These are phyloP conservation scores for Mastomys natalensis DNA, from an alignment of 2,113 vertebrate genomes.

Conservation along the genomic window DNA sequence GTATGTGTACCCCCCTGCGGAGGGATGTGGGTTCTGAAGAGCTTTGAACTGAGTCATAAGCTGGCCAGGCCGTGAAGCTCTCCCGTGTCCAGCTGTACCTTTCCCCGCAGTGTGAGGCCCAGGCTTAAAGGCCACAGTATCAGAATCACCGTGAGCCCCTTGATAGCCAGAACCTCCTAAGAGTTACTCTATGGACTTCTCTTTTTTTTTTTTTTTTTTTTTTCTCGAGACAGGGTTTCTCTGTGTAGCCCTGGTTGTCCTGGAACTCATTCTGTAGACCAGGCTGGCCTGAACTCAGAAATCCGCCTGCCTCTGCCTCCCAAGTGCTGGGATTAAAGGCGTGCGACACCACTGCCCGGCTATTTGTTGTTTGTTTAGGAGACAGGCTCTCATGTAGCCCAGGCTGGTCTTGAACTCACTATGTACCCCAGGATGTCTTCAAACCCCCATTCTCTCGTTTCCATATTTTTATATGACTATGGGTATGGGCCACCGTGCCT, in stretches of 20 bases:
- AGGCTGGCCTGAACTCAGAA: too few relatives aligned
- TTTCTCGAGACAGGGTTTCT: too few relatives aligned
- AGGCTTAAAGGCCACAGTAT: rapidly evolving
- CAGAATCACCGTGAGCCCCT: background rate
- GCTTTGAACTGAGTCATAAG: background rate
- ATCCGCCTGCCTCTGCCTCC: too few relatives aligned
- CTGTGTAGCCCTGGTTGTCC: too few relatives aligned
- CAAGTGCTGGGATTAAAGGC: too few relatives aligned
- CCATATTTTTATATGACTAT: background rate
- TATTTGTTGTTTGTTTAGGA: background rate
- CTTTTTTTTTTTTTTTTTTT: too few relatives aligned
- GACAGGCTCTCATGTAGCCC: background rate
- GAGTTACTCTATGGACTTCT: background rate
- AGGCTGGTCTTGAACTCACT: background rate
- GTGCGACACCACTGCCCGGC: too few relatives aligned
- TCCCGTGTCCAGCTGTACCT: rapidly evolving
- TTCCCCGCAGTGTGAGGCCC: rapidly evolving
- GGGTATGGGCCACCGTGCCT: background rate
- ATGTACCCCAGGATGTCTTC: background rate
- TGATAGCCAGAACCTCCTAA: rapidly evolving
- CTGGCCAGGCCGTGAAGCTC: rapidly evolving
- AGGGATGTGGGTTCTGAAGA: background rate
- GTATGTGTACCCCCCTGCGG: background rate
- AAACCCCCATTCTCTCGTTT: background rate
- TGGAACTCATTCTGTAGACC: too few relatives aligned